These are phyloP conservation scores for Zele albiditarsus DNA, from an alignment of 2,888 invertebrate species.

Conservation along the genomic window DNA sequence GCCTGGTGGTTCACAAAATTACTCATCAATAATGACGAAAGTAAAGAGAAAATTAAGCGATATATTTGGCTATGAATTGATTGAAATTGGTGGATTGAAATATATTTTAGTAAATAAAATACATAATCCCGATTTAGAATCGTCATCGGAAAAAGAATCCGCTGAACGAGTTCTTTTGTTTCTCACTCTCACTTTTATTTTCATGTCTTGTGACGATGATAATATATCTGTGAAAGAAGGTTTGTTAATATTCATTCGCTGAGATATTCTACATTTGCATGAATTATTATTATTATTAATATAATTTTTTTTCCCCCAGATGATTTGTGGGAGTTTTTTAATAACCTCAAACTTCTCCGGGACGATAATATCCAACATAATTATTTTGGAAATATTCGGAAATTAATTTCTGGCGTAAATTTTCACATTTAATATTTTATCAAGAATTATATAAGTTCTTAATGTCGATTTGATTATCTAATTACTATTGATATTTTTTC, in stretches of 20 bases:
- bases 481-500: background rate
- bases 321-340: slow-evolving; percentile 13
- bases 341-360: background rate
- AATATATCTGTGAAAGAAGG: slow-evolving; percentile 6
- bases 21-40: background rate
- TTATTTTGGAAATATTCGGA: slow-evolving; percentile 21
- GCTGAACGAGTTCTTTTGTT: slow-evolving; percentile 13
- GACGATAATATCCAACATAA: background rate
- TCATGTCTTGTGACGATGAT: slow-evolving; percentile 13
- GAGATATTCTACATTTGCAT: too few relatives aligned
- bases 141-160: background rate
- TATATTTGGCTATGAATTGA: slow-evolving; percentile 14
- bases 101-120: slow-evolving; percentile 17
- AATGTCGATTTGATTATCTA: background rate
- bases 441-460: too few relatives aligned
- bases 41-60: background rate
- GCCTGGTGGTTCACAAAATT: background rate
- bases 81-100: background rate
- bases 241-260: background rate
- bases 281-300: background rate
- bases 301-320: slow-evolving; percentile 7
- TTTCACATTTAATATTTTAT: background rate
- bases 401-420: background rate
- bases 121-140: background rate
- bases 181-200: slow-evolving; percentile 9